Evolutionary conservation across 64 coral and sea anemone species (phyloP).

Genomic region (Acropora yongei): DNA sequence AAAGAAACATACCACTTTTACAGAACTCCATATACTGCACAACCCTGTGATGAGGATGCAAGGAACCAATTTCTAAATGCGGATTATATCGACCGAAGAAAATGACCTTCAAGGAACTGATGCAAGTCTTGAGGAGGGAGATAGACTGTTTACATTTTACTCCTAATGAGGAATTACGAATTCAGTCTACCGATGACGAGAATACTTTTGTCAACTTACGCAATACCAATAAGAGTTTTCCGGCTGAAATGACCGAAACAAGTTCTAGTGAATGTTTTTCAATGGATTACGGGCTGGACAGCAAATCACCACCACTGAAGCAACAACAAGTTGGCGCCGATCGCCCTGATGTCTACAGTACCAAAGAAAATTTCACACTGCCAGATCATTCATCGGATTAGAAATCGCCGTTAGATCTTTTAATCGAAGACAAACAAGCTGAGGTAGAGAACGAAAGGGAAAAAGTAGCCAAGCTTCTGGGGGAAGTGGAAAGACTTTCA

Average conservation of each 20-base stretch:
- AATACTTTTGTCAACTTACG: conserved; percentile 27
- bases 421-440: conserved; percentile 49
- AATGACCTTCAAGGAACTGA: neutral
- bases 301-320: conserved; percentile 22
- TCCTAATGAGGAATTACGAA: conserved; percentile 23
- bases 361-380: neutral
- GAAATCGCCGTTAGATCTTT: conserved; percentile 34
- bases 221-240: neutral
- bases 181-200: conserved; percentile 10
- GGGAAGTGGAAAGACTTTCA: conserved; percentile 18
- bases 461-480: conserved; percentile 5
- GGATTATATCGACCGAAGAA: no score
- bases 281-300: neutral
- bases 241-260: neutral
- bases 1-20: no score
- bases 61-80: no score
- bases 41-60: no score
- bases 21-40: no score
- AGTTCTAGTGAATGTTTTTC: conserved; percentile 13
- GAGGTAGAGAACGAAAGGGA: conserved; percentile 22
- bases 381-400: conserved; percentile 9
- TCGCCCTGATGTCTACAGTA: neutral
- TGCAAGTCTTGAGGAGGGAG: conserved; percentile 6
- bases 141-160: conserved; percentile 29
- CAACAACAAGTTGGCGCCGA: conserved; percentile 9